A percentile compares a stretch with the other conserved stretches of the same genome.
phyloP scores from a whole-genome alignment of 2,888 invertebrate species.

The Augiades crinisus region DNA sequence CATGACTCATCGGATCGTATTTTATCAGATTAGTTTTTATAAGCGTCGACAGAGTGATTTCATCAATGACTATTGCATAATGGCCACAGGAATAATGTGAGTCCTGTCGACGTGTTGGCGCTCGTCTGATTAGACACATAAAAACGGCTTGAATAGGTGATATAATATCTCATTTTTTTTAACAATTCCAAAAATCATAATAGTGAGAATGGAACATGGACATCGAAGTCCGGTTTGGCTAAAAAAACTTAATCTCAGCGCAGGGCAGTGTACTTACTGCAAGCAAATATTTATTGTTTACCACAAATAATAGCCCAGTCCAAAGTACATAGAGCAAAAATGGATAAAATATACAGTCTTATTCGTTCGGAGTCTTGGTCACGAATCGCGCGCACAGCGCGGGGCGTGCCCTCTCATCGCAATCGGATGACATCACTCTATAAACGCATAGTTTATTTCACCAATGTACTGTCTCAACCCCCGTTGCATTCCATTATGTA shows the following conservation, averaged over 20 bases:
- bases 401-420: slow-evolving; percentile 62
- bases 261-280: too few relatives aligned
- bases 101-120: not conserved
- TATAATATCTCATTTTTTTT: too few relatives aligned
- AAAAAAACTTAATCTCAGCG: too few relatives aligned
- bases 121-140: not conserved
- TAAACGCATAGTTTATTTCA: slow-evolving; percentile 25
- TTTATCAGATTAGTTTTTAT: slow-evolving; percentile 15
- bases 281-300: too few relatives aligned
- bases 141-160: not conserved
- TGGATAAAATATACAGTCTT: not conserved
- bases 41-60: slow-evolving; percentile 5
- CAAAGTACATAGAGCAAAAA: too few relatives aligned
- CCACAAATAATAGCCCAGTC: too few relatives aligned
- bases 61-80: slow-evolving; percentile 2
- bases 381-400: slow-evolving; percentile 52
- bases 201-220: too few relatives aligned
- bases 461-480: not conserved
- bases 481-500: slow-evolving; percentile 17
- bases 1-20: not conserved
- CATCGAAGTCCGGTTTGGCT: too few relatives aligned
- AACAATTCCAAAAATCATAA: too few relatives aligned
- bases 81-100: not conserved
- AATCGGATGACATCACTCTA: slow-evolving; percentile 68
- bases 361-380: slow-evolving; percentile 44